A percentile compares a stretch with the other conserved stretches of the same genome.
Evolutionary conservation across 2,113 vertebrate species (phyloP).

Genomic region (Scatophagus argus): DNA sequence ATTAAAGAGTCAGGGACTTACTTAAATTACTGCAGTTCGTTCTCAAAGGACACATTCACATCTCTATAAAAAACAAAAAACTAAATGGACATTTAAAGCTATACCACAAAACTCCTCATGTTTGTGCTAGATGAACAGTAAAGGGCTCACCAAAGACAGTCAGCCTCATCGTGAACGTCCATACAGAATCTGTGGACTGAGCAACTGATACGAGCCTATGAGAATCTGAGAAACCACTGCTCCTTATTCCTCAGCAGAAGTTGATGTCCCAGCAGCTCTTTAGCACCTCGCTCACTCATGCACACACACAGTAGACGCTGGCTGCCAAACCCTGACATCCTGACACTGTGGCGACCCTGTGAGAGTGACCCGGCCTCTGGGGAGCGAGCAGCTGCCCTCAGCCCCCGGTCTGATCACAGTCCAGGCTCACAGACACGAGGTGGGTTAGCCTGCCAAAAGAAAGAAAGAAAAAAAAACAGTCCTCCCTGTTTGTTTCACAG

Average conservation of each 20-base stretch:
- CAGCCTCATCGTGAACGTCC: too few species aligned
- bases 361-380: slow-evolving; percentile 46
- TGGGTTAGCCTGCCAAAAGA: slow-evolving; percentile 26
- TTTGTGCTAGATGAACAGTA: too few species aligned
- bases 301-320: neutral
- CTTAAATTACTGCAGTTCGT: too few species aligned
- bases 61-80: too few species aligned
- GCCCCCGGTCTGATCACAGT: slow-evolving; percentile 7
- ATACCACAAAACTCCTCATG: too few species aligned
- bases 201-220: too few species aligned
- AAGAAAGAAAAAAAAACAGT: slow-evolving; percentile 16
- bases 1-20: too few species aligned
- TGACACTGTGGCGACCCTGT: slow-evolving; percentile 40
- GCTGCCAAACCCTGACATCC: slow-evolving; percentile 30
- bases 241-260: neutral
- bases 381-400: slow-evolving; percentile 62
- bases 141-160: too few species aligned
- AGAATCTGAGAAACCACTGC: neutral
- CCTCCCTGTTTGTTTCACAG: neutral
- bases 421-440: slow-evolving; percentile 25
- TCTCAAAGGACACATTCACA: too few species aligned
- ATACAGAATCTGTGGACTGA: too few species aligned
- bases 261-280: neutral
- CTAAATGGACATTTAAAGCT: too few species aligned
- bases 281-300: neutral